Percentiles rank a stretch among this genome's conserved stretches.
These are phyloP conservation scores for Vanacampus margaritifer DNA, from an alignment of 2,113 vertebrate species.

Conservation along the genomic window DNA sequence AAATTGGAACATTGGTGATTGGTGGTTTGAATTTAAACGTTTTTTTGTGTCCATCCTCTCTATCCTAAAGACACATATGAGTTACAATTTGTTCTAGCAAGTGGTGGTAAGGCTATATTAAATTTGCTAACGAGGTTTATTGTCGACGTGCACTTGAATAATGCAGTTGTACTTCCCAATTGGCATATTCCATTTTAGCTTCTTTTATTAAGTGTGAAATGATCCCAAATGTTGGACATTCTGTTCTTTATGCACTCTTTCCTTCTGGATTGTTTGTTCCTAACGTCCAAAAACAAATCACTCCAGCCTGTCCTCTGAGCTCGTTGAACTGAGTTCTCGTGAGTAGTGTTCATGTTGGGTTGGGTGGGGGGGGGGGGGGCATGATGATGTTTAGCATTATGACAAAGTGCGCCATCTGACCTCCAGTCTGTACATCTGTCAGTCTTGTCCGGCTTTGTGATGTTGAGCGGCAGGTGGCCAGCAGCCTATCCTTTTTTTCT, in stretches of 20 bases:
- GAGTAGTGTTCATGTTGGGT: not conserved
- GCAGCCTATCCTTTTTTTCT: constrained; percentile 34
- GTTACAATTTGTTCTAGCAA: no score
- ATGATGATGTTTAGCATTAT: constrained; percentile 50
- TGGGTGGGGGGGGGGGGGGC: constrained; percentile 11
- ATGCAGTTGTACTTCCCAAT: no score
- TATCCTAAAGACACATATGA: no score
- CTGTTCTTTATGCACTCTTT: no score
- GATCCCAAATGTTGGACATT: no score
- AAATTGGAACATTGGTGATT: not conserved
- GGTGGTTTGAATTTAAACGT: not conserved
- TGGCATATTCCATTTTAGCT: no score
- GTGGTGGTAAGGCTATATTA: no score
- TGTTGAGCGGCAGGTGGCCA: constrained; percentile 64
- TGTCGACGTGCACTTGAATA: no score
- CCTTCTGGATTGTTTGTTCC: no score
- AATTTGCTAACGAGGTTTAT: no score
- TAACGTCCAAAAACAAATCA: not conserved
- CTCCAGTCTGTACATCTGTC: constrained; percentile 62
- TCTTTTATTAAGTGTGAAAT: no score
- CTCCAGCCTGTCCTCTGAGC: not conserved
- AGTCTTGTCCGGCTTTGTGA: constrained; percentile 52
- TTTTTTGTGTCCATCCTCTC: no score
- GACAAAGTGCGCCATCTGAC: constrained; percentile 64
- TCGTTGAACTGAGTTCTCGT: not conserved